phyloP scores from a whole-genome alignment of 1,140 invertebrate species.

The Druon quercuslanigerum region DNA sequence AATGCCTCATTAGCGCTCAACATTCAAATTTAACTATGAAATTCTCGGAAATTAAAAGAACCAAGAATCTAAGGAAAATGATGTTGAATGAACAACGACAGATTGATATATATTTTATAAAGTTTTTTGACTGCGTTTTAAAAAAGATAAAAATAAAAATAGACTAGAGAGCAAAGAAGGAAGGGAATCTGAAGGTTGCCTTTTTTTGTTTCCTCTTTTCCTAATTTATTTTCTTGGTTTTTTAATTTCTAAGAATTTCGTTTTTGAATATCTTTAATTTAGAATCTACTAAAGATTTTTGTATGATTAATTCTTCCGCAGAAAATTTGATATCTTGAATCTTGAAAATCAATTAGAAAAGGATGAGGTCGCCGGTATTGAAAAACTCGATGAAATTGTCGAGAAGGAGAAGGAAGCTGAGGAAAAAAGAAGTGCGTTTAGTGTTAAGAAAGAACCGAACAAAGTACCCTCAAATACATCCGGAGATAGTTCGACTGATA shows the following conservation, averaged over 20 bases:
- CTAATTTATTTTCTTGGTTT: neutral
- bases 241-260: no score
- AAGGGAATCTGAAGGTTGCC: no score
- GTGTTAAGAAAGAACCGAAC: slow-evolving; percentile 58
- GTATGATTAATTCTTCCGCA: slow-evolving; percentile 44
- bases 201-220: no score
- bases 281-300: neutral
- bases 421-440: slow-evolving; percentile 52
- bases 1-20: no score
- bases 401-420: slow-evolving; percentile 52
- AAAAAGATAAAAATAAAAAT: no score
- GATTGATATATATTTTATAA: no score
- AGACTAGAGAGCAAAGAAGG: no score
- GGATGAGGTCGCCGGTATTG: slow-evolving; percentile 49
- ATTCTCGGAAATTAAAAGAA: no score
- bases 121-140: no score
- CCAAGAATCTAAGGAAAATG: neutral
- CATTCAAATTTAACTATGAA: no score
- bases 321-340: slow-evolving; percentile 70
- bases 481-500: slow-evolving; percentile 75
- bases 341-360: slow-evolving; percentile 62
- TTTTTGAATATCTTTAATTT: no score
- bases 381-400: slow-evolving; percentile 43
- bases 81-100: slow-evolving; percentile 2
- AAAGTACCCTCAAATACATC: slow-evolving; percentile 69